Evolutionary conservation across 2,797 vertebrate species (phyloP).

Genomic region (Betta splendens): DNA sequence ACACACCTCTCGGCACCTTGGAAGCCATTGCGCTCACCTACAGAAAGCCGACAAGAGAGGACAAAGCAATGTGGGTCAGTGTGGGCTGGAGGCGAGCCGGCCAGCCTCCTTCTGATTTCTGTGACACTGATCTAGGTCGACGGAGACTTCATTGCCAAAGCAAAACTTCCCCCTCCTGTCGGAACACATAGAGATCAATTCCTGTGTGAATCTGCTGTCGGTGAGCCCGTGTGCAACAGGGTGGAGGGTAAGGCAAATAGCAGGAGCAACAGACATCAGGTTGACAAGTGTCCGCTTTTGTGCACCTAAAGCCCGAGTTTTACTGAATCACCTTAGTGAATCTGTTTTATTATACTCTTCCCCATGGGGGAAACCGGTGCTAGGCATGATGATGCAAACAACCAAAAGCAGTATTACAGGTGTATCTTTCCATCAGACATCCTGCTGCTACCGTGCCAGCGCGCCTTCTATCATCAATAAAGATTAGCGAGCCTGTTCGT

Average conservation of each 20-base stretch:
- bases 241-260: constrained; percentile 1
- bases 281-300: constrained; percentile 11
- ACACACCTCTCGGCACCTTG: constrained; percentile 22
- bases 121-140: constrained; percentile 55
- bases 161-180: constrained; percentile 35
- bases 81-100: constrained; percentile 37
- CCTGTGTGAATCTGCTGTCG: constrained; percentile 13
- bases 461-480: no score
- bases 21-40: constrained; percentile 31
- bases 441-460: no score
- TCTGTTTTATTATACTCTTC: no score
- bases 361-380: no score
- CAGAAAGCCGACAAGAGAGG: constrained; percentile 37
- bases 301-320: neutral
- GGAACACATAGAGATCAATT: constrained; percentile 41
- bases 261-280: no score
- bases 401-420: no score
- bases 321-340: neutral
- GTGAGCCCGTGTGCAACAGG: constrained; percentile 20
- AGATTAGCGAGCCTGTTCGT: no score
- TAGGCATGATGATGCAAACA: no score
- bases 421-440: no score
- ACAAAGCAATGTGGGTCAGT: constrained; percentile 62
- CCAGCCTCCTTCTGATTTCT: constrained; percentile 38
- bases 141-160: constrained; percentile 15